Evolutionary conservation across 2,888 invertebrate genomes (phyloP).

Genomic region (Melikaiella ostensackeni): DNA sequence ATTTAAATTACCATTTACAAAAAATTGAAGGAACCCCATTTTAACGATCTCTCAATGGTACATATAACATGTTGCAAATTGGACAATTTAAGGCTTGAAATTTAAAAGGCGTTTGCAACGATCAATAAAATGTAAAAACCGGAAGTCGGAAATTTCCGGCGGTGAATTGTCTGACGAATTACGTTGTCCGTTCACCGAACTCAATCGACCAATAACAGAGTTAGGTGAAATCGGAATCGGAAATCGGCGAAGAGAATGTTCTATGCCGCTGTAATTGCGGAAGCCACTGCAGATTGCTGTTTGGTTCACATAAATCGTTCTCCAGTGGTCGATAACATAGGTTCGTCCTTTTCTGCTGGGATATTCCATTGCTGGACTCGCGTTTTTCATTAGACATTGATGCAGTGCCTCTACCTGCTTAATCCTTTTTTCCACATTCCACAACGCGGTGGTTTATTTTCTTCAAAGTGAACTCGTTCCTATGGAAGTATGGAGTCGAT

Average conservation of each 20-base stretch:
- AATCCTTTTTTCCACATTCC: conserved; percentile 42
- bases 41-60: not conserved
- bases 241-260: conserved; percentile 46
- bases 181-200: conserved; percentile 11
- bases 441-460: conserved; percentile 37
- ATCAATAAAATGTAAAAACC: not conserved
- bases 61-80: not conserved
- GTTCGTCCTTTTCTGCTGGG: conserved; percentile 44
- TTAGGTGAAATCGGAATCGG: conserved; percentile 39
- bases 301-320: conserved; percentile 50
- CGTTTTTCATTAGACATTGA: conserved; percentile 56
- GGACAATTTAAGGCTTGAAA: not conserved
- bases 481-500: not conserved
- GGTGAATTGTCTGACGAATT: conserved; percentile 8
- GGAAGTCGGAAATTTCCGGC: conserved; percentile 26
- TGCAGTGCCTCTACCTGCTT: conserved; percentile 41
- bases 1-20: not conserved
- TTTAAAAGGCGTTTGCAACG: not conserved
- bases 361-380: conserved; percentile 46
- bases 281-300: conserved; percentile 49
- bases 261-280: conserved; percentile 53
- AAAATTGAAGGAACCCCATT: not conserved
- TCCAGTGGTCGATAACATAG: conserved; percentile 48
- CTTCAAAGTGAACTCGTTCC: conserved; percentile 30
- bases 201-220: conserved; percentile 25